Evolutionary conservation across 2,797 vertebrate species (phyloP).

Genomic region (Cossypha caffra): DNA sequence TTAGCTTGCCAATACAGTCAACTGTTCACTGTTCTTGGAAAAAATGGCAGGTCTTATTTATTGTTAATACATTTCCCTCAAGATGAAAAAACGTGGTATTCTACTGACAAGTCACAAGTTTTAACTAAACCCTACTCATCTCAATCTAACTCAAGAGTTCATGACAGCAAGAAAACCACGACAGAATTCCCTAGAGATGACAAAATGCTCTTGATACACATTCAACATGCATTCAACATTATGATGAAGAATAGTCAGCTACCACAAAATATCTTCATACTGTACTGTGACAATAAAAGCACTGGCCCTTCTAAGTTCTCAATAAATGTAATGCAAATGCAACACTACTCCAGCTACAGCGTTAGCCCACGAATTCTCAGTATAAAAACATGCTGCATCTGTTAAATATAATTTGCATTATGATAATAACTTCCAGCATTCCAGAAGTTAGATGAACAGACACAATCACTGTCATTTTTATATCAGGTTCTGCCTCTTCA

Average conservation of each 20-base stretch:
- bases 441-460: background rate
- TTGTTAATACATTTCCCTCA: background rate
- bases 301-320: background rate
- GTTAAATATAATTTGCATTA: background rate
- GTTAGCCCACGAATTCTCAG: background rate
- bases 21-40: background rate
- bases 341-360: background rate
- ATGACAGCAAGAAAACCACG: background rate
- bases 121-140: background rate
- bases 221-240: background rate
- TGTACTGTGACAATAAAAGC: background rate
- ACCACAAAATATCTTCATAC: background rate
- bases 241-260: background rate
- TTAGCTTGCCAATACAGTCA: background rate
- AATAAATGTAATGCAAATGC: background rate
- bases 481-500: background rate
- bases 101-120: background rate
- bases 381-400: background rate
- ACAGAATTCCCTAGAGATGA: background rate
- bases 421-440: background rate
- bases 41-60: background rate
- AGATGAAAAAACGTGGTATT: background rate
- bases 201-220: background rate
- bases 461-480: background rate
- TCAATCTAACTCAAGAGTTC: background rate